Conservation (phyloP, 2,888 invertebrate genomes). For the Periphyllus acericola region DNA sequence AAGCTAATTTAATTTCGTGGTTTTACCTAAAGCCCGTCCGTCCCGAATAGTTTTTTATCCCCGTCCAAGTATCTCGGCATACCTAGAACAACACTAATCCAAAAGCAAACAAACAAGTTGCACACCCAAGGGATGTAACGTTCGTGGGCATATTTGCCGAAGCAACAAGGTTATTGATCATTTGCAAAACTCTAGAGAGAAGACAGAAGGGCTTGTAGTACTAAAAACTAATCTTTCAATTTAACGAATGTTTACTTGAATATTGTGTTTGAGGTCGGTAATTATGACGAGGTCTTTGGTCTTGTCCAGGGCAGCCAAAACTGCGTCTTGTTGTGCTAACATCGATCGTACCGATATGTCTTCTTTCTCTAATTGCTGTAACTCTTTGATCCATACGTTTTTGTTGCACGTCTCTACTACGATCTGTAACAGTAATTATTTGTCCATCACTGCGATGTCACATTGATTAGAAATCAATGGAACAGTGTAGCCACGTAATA, state of each 20-base stretch:
- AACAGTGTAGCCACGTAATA: too few species aligned
- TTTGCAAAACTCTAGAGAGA: neutral
- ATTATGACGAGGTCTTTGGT: constrained; percentile 88
- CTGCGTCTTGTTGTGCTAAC: constrained; percentile 80
- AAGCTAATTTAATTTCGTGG: constrained; percentile 39
- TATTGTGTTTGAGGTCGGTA: constrained; percentile 84
- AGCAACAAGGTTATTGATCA: constrained; percentile 23
- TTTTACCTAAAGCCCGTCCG: constrained; percentile 12
- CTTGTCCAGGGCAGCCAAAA: constrained; percentile 87
- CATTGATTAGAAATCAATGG: too few species aligned
- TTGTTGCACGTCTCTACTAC: constrained; percentile 71
- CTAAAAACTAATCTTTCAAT: constrained; percentile 13
- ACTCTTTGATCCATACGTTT: constrained; percentile 73
- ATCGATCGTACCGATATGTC: constrained; percentile 82
- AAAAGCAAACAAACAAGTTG: constrained; percentile 25
- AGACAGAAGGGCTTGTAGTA: neutral
- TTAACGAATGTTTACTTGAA: constrained; percentile 73
- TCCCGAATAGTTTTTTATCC: constrained; percentile 29
- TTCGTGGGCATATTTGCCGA: constrained; percentile 22
- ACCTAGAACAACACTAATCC: constrained; percentile 36
- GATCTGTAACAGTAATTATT: constrained; percentile 67
- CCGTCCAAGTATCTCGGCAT: neutral
- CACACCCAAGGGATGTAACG: neutral
- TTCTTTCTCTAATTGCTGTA: constrained; percentile 82
- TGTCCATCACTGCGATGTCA: too few species aligned